Evolutionary conservation across 2,888 invertebrate genomes (phyloP).

Genomic region (Norana najaformis): DNA sequence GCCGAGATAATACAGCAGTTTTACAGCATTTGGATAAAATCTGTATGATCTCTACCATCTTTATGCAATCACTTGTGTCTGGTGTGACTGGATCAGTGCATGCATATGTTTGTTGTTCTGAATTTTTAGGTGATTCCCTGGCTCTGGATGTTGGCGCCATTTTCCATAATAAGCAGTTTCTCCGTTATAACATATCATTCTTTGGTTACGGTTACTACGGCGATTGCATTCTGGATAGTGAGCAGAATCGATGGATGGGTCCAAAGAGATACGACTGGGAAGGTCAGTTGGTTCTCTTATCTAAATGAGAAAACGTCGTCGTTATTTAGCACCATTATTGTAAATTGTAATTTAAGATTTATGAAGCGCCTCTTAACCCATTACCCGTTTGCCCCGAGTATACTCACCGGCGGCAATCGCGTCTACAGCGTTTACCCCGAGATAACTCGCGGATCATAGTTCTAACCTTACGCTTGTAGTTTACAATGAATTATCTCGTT

Average conservation of each 20-base stretch:
- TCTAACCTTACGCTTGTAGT: too few species aligned
- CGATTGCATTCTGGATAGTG: conserved; percentile 78
- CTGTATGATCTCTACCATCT: not conserved
- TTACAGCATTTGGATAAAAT: too few species aligned
- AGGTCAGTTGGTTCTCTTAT: conserved; percentile 63
- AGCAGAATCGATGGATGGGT: conserved; percentile 82
- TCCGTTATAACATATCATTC: conserved; percentile 76
- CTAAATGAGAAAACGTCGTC: not conserved
- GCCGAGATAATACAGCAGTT: too few species aligned
- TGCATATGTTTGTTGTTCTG: not conserved
- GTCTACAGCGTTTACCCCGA: too few species aligned
- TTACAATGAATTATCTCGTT: too few species aligned
- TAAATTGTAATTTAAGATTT: too few species aligned
- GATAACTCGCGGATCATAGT: too few species aligned
- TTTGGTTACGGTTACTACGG: conserved; percentile 84
- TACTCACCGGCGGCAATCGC: too few species aligned
- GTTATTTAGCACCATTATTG: not conserved
- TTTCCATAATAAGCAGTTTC: conserved; percentile 67
- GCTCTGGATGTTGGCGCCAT: conserved; percentile 79
- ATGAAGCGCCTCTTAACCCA: too few species aligned
- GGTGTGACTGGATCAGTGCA: not conserved
- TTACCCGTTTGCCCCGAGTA: too few species aligned
- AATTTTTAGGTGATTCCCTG: conserved; percentile 68
- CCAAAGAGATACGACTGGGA: conserved; percentile 80
- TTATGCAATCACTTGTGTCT: not conserved